A percentile compares a stretch with the other conserved stretches of the same genome.
Evolutionary conservation across 1,140 invertebrate genomes (phyloP).

Genomic region (Harpegnathos saltator): DNA sequence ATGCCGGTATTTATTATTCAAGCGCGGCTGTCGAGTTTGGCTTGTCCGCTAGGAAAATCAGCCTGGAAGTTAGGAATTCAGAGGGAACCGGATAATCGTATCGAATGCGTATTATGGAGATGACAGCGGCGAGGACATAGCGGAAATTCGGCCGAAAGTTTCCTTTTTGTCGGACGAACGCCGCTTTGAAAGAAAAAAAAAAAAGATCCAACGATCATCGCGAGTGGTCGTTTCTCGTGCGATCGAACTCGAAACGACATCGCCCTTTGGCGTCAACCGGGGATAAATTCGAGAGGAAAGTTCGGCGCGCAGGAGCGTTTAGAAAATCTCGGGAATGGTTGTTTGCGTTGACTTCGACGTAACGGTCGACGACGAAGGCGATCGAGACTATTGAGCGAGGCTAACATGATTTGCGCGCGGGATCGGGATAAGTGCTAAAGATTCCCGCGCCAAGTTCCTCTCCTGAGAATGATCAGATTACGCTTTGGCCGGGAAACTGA

Average conservation of each 20-base stretch:
- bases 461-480: conserved; percentile 18
- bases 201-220: background rate
- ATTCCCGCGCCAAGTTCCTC: background rate
- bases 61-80: too few species aligned
- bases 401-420: conserved; percentile 18
- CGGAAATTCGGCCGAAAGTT: too few species aligned
- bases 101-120: background rate
- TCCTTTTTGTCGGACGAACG: background rate
- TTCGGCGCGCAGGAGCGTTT: conserved; percentile 13
- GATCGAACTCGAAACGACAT: too few species aligned
- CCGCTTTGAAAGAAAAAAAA: too few species aligned
- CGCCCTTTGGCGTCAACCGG: too few species aligned
- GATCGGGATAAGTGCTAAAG: conserved; percentile 20
- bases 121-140: too few species aligned
- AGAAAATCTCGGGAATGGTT: conserved; percentile 17
- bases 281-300: conserved; percentile 17
- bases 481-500: background rate
- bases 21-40: background rate
- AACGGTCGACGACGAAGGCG: conserved; percentile 19
- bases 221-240: background rate
- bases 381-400: background rate
- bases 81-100: background rate
- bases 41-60: background rate
- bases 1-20: background rate
- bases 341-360: conserved; percentile 19